phyloP scores from a whole-genome alignment of 2,797 vertebrate genomes.

The Ceryle rudis region DNA sequence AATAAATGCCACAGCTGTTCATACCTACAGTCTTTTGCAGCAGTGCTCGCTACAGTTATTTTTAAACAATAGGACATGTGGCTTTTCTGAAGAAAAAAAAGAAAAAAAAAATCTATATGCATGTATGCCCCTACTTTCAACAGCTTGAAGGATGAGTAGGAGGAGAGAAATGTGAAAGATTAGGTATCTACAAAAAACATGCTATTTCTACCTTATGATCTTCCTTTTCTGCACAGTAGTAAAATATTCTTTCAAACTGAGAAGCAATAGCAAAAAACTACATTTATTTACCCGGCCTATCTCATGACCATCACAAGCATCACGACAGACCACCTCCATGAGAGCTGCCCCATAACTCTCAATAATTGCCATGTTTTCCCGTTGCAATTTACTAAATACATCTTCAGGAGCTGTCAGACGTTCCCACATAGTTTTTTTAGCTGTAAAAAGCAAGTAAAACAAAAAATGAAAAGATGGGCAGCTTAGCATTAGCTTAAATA shows the following conservation, averaged over 20 bases:
- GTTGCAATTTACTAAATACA: slow-evolving; percentile 93
- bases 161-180: neutral
- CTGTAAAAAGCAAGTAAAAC: slow-evolving; percentile 64
- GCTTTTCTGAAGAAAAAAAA: neutral
- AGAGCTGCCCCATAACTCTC: slow-evolving; percentile 95
- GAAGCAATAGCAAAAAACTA: neutral
- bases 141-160: neutral
- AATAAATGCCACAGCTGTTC: neutral
- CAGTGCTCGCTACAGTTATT: neutral
- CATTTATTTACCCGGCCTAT: slow-evolving; percentile 87
- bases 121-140: neutral
- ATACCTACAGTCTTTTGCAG: neutral
- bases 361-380: slow-evolving; percentile 94
- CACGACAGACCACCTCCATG: slow-evolving; percentile 97
- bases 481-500: neutral
- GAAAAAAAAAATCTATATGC: neutral
- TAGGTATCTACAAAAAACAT: neutral
- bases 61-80: neutral
- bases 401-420: slow-evolving; percentile 96
- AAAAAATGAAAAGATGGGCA: neutral
- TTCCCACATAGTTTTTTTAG: slow-evolving; percentile 95
- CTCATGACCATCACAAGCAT: slow-evolving; percentile 97
- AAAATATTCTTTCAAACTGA: neutral
- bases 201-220: neutral
- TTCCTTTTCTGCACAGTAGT: neutral